Evolutionary conservation across 2,888 invertebrate genomes (phyloP), one percentile per base, ranked within the genome.

Genomic region (Entomobrya multifasciata): DNA sequence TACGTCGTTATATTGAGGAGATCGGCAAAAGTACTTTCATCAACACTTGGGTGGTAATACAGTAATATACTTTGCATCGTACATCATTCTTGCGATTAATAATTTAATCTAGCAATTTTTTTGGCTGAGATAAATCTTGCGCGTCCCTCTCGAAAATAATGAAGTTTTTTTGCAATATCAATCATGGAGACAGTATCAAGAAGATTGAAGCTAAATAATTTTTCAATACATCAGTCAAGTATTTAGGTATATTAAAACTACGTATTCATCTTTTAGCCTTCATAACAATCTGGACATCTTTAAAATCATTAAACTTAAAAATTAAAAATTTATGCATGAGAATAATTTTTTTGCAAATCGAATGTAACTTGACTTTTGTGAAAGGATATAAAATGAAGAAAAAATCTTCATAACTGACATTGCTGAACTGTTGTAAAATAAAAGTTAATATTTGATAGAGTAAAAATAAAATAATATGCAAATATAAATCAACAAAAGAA

Each of bases 11-110:
- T 20, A 47, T 44, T 49, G 70, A 47, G 47, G 22, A 25, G 70
- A 47, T 70, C 15, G 22, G 70, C 65, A 70, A n/a, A 70, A 70
- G 27, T 47, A 49, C 70, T 47, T 70, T 70, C 70, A 70, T 70
- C 44, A 49, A 47, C 70, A 20, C 70, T 70, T 70, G 70, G 70
- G 70, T 70, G 70, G 70, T 27, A 70, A 65, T 65, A 41, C 20
- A 65, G n/a, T 10, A 10, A 55, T 55, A 55, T 62, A 17, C 17
- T n/a, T 25, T 3, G 20, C 17, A 8, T 13, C 20, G 55, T 17
- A 55, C 8, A 17, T 8, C 17, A 17, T 55, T n/a, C n/a, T n/a
- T n/a, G n/a, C n/a, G n/a, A n/a, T 17, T 55, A 17, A 55, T 55
- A 55, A 17, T 55, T 17, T 55, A 55, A 55, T 55, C 55, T 17